Evolutionary conservation across 2,888 invertebrate genomes (phyloP), one percentile per base, ranked within the genome.

Genomic region (Ectropis crepuscularia): DNA sequence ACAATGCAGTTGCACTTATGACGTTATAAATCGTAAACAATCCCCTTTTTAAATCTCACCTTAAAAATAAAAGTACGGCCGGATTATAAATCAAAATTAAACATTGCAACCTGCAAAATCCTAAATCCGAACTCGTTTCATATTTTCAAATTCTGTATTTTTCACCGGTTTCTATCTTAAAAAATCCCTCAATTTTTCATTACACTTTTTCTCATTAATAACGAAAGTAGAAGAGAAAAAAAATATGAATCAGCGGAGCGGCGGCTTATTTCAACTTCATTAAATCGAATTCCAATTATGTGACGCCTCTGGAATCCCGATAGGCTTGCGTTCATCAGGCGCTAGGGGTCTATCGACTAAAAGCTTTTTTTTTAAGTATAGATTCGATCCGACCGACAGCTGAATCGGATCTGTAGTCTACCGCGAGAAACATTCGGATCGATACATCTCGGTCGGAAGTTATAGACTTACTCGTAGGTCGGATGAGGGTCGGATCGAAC

Each of bases 271-370:
- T 63, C 63, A 57, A 67, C 65, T 67, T 67, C 65, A 70, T 67
- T 68, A 63, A 69, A 68, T 65, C 59, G 66, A 38, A 62, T 63
- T 65, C 69, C 71, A 71, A 71, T 71, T 71, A 71, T 71, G 61
- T 60, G 65, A 64, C 64, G 68, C 60, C 61, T 65, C 61, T 60
- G 53, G 66, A 68, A 69, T 69, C 66, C 71, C 68, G 48, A 57
- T 41, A 60, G 69, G 57, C 47, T 69, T 50, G 48, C 46, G 49
- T 71, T 71, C 65, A 71, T 69, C 66, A 68, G 64, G 51, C 65
- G 60, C n/a, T n/a, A n/a, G 41, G 5, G 49, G 37, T 8, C 36
- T 16, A 38, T 28, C 16, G 1, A 28, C 16, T 28, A 28, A 28
- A 28, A 28, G 16, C 16, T 28, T 28, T 28, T 28, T n/a, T 28